Evolutionary conservation across 2,888 invertebrate genomes (phyloP), one percentile per base, ranked within the genome.

Genomic region (Notodonta ziczac): DNA sequence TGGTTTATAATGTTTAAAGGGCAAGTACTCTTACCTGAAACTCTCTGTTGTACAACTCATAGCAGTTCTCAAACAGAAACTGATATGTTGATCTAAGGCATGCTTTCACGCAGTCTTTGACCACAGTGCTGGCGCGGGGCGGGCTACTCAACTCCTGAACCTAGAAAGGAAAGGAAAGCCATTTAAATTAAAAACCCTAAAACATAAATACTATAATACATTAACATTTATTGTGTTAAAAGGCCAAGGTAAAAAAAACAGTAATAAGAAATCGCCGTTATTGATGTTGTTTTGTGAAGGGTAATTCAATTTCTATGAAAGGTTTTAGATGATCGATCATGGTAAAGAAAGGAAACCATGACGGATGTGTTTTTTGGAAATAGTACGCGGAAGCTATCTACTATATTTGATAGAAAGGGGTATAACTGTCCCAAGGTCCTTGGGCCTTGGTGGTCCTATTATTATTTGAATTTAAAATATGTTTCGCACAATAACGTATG

Each of bases 81-180:
- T 99, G 99, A 94, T 99, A 99, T 76, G 99, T 99, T 69, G 99
- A 98, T 88, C 98, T 96, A 85, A 99, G 96, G 94, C 99, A 99
- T 61, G 99, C 99, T 87, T 98, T 99, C 61, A 99, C 99, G 91
- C 99, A 99, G 94, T 99, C 99, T 94, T 99, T 99, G 59, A 99
- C 99, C 51, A 99, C 99, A 35, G 98, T 98, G 90, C 99, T 98
- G 66, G 99, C 99, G 77, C 99, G 95, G 2, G 99, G 99, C 60
- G 99, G 99, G 93, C 98, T 98, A 61, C 99, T 97, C 73, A 99
- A 91, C 88, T 99, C 99, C 95, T 99, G 99, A 10, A 99, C 99
- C 97, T 97, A 78, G 39, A 78, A 77, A 14, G 24, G 1, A 24
- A 24, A 24, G 2, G 12, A n/a, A 57, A 51, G n/a, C 44, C 46